These are phyloP conservation scores for Bellardia pandia DNA, from an alignment of 2,888 invertebrate species.

Conservation along the genomic window DNA sequence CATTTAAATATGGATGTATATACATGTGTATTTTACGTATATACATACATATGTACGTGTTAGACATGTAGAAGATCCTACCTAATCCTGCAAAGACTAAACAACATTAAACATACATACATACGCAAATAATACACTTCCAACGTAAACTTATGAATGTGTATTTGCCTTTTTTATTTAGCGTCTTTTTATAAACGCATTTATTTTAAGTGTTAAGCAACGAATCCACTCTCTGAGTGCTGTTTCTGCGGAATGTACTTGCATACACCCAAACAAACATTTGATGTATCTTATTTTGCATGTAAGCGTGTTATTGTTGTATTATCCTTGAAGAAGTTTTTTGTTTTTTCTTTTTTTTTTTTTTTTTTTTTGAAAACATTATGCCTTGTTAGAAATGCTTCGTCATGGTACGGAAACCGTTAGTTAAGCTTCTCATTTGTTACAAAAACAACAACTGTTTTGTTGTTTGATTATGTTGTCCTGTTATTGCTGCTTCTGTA, in stretches of 20 bases:
- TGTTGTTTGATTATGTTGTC: slow-evolving; percentile 65
- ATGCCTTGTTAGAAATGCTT: slow-evolving; percentile 55
- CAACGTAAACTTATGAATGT: background rate
- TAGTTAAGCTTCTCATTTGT: slow-evolving; percentile 67
- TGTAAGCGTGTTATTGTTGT: background rate
- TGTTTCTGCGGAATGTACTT: slow-evolving; percentile 14
- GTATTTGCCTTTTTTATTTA: slow-evolving; percentile 5
- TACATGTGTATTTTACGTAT: slow-evolving; percentile 27
- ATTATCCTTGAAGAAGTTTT: slow-evolving; percentile 53
- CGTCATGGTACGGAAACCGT: slow-evolving; percentile 59
- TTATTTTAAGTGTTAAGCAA: slow-evolving; percentile 64
- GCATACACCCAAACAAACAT: slow-evolving; percentile 30
- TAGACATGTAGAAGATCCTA: slow-evolving; percentile 11
- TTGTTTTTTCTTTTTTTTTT: background rate
- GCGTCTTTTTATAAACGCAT: slow-evolving; percentile 64
- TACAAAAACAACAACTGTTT: slow-evolving; percentile 44
- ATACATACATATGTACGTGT: background rate
- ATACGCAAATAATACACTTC: background rate
- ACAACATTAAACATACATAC: background rate
- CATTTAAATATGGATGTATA: slow-evolving; percentile 14
- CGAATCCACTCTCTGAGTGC: slow-evolving; percentile 26
- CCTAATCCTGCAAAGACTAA: slow-evolving; percentile 57
- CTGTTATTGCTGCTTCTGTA: slow-evolving; percentile 59
- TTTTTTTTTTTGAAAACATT: slow-evolving; percentile 19
- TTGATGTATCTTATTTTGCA: slow-evolving; percentile 35